A percentile compares a stretch with the other conserved stretches of the same genome.
phyloP scores from a whole-genome alignment of 2,797 vertebrate genomes.

The Fistularia commersonii region DNA sequence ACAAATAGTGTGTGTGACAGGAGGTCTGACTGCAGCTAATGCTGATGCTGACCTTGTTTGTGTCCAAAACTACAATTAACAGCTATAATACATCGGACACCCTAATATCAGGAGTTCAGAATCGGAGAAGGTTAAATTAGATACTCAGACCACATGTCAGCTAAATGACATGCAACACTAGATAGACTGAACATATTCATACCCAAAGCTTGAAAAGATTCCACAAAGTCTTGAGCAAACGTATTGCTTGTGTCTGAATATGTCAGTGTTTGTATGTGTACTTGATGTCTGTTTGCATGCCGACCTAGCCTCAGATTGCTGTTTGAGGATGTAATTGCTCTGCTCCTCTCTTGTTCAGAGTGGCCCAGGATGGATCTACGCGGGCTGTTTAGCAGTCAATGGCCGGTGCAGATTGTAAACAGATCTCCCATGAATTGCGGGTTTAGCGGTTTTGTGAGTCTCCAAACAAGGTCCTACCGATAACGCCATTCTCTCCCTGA shows the following conservation, averaged over 20 bases:
- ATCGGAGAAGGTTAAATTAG: conserved; percentile 31
- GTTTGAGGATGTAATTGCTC: conserved; percentile 81
- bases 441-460: conserved; percentile 82
- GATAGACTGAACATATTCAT: conserved; percentile 55
- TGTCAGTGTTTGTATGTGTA: conserved; percentile 71
- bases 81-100: not conserved
- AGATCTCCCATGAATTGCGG: conserved; percentile 83
- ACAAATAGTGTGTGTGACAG: too few relatives aligned
- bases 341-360: conserved; percentile 75
- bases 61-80: not conserved
- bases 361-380: conserved; percentile 74
- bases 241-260: conserved; percentile 67
- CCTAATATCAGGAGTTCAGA: conserved; percentile 14
- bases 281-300: conserved; percentile 73
- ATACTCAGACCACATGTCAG: conserved; percentile 37
- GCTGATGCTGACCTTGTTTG: not conserved
- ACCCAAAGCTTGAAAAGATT: conserved; percentile 56
- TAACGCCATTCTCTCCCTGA: conserved; percentile 77
- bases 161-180: conserved; percentile 53
- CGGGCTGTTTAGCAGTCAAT: conserved; percentile 81
- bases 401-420: conserved; percentile 82
- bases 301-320: conserved; percentile 71
- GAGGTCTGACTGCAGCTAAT: too few relatives aligned
- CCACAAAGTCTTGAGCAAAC: conserved; percentile 68
- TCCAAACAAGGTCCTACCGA: conserved; percentile 82